A percentile compares a stretch with the other conserved stretches of the same genome.
These are phyloP conservation scores for Lordiphosa fenestrarum DNA, from an alignment of 2,888 invertebrate genomes.

Conservation along the genomic window DNA sequence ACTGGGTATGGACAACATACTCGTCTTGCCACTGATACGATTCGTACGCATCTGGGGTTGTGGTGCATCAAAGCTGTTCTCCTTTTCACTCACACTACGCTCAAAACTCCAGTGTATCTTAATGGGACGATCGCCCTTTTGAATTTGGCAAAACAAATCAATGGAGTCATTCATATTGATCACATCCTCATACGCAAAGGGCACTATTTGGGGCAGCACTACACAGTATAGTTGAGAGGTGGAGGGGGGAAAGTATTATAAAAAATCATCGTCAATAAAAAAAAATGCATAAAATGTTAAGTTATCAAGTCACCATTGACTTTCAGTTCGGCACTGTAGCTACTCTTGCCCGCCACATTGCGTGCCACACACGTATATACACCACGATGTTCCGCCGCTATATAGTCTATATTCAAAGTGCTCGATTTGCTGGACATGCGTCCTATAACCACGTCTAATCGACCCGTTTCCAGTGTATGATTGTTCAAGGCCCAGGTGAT, in stretches of 20 bases:
- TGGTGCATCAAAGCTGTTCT: conserved; percentile 42
- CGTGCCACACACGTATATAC: conserved; percentile 84
- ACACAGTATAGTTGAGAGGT: conserved; percentile 50
- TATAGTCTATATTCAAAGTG: conserved; percentile 84
- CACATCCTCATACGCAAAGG: conserved; percentile 87
- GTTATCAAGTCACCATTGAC: conserved; percentile 76
- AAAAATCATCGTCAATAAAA: conserved; percentile 15
- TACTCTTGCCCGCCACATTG: conserved; percentile 82
- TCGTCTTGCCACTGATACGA: conserved; percentile 84
- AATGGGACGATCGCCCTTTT: conserved; percentile 86
- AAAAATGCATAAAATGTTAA: conserved; percentile 9
- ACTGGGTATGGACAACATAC: conserved; percentile 83
- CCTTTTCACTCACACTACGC: conserved; percentile 60
- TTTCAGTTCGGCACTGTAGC: conserved; percentile 80
- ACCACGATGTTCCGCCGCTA: conserved; percentile 84
- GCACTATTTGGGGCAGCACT: conserved; percentile 89
- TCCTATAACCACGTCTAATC: conserved; percentile 77
- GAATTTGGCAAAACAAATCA: conserved; percentile 86
- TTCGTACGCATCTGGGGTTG: conserved; percentile 82
- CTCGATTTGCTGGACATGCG: conserved; percentile 81
- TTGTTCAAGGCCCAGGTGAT: conserved; percentile 84
- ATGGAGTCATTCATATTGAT: conserved; percentile 87
- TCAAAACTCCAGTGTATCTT: conserved; percentile 85
- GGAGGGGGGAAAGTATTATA: conserved; percentile 18
- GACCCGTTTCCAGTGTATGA: conserved; percentile 76